Base-by-base conservation (phyloP, 1,140 invertebrate genomes). In the Schmidtea mediterranea region DNA sequence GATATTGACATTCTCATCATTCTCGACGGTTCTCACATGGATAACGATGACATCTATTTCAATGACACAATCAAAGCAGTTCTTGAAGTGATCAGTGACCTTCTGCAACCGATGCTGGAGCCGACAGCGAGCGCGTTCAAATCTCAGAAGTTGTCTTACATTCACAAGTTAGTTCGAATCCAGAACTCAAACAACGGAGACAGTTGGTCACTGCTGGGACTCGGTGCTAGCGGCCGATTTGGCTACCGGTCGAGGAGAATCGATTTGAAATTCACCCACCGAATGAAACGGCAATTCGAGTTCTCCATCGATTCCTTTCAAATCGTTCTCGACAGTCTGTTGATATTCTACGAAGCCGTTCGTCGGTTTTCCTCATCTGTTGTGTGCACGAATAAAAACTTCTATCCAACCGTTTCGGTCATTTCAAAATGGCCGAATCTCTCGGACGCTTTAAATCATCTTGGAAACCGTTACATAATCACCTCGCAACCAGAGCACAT, bases 301-400 rank as follows among this genome's bases (percentile, higher is more conserved):
- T 97, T 98, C 69, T 90, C 82, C 26, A 92, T 98, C 15, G 92
- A 98, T 69, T 92, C 84, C 18, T 98, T 97, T 72, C 87, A 94
- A 68, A 92, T 98, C 53, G 77, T 89, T 19, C 71, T 98, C 48
- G 90, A 97, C 63, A 87, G 84, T n/a, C 67, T 98, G 51, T 69
- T 97, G 47, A 72, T 81, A 18, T 95, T 92, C 69, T 87, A 92
- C 71, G 80, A 83, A 15, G 12, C 22, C 15, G 2, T 22, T 9
- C 16, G 18, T 18, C 61, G 37, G 48, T 57, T 58, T 23, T 76
- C 79, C 24, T 92, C 89, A 62, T 77, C 79, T 26, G 22, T 36
- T 16, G 26, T 32, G 5, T 32, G 26, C 10, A 92, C 89, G 63
- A 77, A 76, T 54, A 82, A 89, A 66, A 86, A 83, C 62, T 87